Conservation (phyloP, 1,140 invertebrate species). For the Neodiprion lecontei region DNA sequence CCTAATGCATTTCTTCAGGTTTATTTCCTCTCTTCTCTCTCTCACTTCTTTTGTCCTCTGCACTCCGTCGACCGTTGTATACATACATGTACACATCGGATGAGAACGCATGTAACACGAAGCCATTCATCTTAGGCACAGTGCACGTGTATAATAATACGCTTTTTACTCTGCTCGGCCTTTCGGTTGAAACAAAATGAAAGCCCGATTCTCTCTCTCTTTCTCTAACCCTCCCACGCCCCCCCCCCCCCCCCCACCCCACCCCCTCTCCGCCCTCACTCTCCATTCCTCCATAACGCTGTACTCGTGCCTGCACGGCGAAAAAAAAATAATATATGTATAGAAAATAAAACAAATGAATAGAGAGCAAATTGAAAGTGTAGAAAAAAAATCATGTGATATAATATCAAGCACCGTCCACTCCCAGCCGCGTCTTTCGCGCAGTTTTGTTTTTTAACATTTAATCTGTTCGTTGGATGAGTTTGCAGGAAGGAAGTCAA, state of each 20-base stretch:
- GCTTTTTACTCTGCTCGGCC: slow-evolving; percentile 13
- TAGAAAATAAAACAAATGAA: slow-evolving; percentile 19
- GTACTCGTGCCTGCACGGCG: too few species aligned
- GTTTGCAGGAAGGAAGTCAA: too few species aligned
- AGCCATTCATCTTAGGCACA: slow-evolving; percentile 1
- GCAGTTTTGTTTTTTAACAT: too few species aligned
- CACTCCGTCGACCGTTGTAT: slow-evolving; percentile 22
- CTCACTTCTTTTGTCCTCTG: slow-evolving; percentile 19
- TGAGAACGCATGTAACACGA: background rate
- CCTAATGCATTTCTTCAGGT: slow-evolving; percentile 41
- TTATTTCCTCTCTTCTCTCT: slow-evolving; percentile 32
- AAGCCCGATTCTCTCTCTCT: slow-evolving; percentile 32
- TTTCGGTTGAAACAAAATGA: slow-evolving; percentile 46
- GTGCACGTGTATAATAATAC: background rate
- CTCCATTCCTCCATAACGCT: too few species aligned
- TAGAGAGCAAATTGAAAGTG: slow-evolving; percentile 49
- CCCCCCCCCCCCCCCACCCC: background rate
- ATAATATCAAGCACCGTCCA: background rate
- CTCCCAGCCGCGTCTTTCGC: background rate
- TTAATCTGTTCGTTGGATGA: too few species aligned
- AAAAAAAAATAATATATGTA: too few species aligned
- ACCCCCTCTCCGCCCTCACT: too few species aligned
- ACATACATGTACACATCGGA: background rate
- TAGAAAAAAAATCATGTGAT: slow-evolving; percentile 38
- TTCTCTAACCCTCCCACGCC: background rate